phyloP scores from a whole-genome alignment of 2,113 vertebrate genomes.

The Corydoras sp. region DNA sequence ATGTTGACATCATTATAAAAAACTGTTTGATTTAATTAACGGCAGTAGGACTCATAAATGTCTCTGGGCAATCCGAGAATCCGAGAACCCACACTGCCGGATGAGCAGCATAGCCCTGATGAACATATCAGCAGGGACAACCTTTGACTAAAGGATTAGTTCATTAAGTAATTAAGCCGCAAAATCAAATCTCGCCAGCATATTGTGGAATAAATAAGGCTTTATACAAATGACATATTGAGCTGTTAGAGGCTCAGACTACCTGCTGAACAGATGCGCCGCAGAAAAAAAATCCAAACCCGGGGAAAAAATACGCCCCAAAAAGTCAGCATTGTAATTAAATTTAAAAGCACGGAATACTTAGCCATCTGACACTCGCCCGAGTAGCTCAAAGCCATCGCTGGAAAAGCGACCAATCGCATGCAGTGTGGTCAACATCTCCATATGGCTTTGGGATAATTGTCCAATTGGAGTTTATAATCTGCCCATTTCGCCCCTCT shows the following conservation, averaged over 20 bases:
- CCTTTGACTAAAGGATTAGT: conserved; percentile 61
- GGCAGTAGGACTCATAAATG: too few species aligned
- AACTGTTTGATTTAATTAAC: too few species aligned
- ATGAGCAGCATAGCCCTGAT: conserved; percentile 53
- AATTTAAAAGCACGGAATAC: conserved; percentile 50
- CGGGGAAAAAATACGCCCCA: not conserved
- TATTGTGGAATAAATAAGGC: conserved; percentile 70
- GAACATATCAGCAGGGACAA: conserved; percentile 35
- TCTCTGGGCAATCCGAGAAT: too few species aligned
- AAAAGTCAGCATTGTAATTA: conserved; percentile 46
- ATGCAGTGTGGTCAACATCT: conserved; percentile 29
- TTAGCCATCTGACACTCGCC: conserved; percentile 52
- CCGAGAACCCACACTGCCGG: not conserved
- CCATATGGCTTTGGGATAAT: conserved; percentile 52
- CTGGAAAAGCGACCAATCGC: conserved; percentile 47
- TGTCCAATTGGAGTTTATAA: conserved; percentile 52
- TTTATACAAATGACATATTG: conserved; percentile 48
- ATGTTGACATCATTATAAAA: too few species aligned
- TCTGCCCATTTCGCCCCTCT: conserved; percentile 43
- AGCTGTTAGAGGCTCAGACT: too few species aligned
- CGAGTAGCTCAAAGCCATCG: conserved; percentile 27
- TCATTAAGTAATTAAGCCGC: conserved; percentile 65
- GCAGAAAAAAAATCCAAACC: not conserved
- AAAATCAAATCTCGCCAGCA: conserved; percentile 61
- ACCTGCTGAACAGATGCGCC: conserved; percentile 59